Evolutionary conservation across 1,140 invertebrate species (phyloP).

Genomic region (Drosophila varians): DNA sequence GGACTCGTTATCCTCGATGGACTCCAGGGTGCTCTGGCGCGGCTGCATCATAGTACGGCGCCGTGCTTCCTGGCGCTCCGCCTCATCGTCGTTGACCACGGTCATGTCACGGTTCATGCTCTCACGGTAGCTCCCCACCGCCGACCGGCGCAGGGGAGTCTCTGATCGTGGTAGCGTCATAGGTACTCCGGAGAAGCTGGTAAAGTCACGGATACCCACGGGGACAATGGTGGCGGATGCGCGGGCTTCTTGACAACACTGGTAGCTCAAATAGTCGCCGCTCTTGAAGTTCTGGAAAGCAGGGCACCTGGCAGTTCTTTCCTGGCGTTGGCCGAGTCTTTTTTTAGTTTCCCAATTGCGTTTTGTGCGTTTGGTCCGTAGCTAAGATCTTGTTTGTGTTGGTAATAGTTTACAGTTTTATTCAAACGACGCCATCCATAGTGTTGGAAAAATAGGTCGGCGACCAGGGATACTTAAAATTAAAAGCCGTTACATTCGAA

Average conservation of each 20-base stretch:
- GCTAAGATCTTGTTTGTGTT: slow-evolving; percentile 48
- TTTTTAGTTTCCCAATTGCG: slow-evolving; percentile 40
- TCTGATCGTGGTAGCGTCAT: slow-evolving; percentile 72
- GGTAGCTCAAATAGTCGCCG: not conserved
- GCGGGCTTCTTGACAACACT: slow-evolving; percentile 9
- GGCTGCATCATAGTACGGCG: slow-evolving; percentile 55
- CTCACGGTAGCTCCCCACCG: slow-evolving; percentile 65
- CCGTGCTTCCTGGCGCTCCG: slow-evolving; percentile 70
- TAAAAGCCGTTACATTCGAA: not conserved
- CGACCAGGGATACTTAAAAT: not conserved
- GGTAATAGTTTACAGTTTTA: slow-evolving; percentile 77
- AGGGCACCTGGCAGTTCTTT: not conserved
- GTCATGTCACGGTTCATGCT: slow-evolving; percentile 44
- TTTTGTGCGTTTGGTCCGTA: slow-evolving; percentile 19
- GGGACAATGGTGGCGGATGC: slow-evolving; percentile 1
- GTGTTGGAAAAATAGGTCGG: slow-evolving; percentile 37
- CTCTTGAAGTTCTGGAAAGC: not conserved
- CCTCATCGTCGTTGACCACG: slow-evolving; percentile 79
- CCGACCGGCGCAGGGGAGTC: slow-evolving; percentile 76
- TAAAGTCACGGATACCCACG: not conserved
- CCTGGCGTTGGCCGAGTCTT: not conserved
- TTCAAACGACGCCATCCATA: slow-evolving; percentile 73
- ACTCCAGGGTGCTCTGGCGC: slow-evolving; percentile 36
- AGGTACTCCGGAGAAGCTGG: not conserved
- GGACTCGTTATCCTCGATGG: slow-evolving; percentile 74